phyloP scores from a whole-genome alignment of 2,113 vertebrate genomes.

The Origma solitaria region DNA sequence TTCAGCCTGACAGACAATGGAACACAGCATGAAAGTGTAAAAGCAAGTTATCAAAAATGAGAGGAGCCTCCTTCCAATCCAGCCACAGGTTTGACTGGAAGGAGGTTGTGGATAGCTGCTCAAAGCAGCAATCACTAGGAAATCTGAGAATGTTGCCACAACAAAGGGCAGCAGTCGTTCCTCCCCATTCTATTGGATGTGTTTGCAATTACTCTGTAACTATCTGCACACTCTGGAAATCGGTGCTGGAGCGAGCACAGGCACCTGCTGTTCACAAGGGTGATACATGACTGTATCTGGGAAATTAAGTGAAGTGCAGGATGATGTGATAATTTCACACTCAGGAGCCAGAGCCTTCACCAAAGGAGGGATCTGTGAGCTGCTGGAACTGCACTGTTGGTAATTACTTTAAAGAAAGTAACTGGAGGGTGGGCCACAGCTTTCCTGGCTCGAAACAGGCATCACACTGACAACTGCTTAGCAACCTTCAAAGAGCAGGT shows the following conservation, averaged over 20 bases:
- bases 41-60: neutral
- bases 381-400: neutral
- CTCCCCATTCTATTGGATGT: fast-evolving
- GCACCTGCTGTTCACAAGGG: neutral
- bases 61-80: neutral
- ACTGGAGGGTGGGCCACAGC: neutral
- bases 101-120: neutral
- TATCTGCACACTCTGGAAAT: neutral
- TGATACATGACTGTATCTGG: neutral
- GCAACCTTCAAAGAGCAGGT: conserved; percentile 11
- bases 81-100: neutral
- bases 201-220: neutral
- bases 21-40: neutral
- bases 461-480: neutral
- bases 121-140: neutral
- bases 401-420: neutral
- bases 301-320: neutral
- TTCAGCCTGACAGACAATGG: neutral
- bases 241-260: neutral
- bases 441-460: neutral
- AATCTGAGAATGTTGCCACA: neutral
- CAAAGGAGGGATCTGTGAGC: neutral
- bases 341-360: neutral
- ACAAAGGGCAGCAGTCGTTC: neutral
- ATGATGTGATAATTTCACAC: neutral